Conservation (phyloP, 2,113 vertebrate genomes). For the Odontophorus gujanensis region DNA sequence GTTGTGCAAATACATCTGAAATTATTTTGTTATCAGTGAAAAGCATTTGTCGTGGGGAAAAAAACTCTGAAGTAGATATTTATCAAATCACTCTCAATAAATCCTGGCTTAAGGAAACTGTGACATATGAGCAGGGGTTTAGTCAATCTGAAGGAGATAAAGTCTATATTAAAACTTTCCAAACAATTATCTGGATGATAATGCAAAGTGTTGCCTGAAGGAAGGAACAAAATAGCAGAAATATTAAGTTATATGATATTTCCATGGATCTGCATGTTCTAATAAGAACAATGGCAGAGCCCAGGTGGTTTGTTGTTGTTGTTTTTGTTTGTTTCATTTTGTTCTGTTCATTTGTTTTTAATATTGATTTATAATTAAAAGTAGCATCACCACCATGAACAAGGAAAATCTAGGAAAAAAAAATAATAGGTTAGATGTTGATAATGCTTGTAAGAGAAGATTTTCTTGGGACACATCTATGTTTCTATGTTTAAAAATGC, state of each 20-base stretch:
- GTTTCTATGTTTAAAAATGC: background rate
- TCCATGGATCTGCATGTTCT: slow-evolving; percentile 3
- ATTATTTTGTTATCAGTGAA: slow-evolving; percentile 32
- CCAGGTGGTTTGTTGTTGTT: no score
- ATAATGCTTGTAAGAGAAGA: background rate
- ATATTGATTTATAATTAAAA: background rate
- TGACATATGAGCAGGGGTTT: slow-evolving; percentile 33
- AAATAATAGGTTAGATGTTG: background rate
- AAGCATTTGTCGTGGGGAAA: slow-evolving; percentile 29
- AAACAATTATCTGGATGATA: slow-evolving; percentile 58
- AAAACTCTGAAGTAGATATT: slow-evolving; percentile 8
- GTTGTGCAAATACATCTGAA: slow-evolving; percentile 56
- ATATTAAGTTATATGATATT: slow-evolving; percentile 29
- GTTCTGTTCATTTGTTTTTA: background rate
- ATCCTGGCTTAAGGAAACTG: slow-evolving; percentile 47
- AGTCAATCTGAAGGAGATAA: slow-evolving; percentile 52
- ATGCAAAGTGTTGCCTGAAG: slow-evolving; percentile 40
- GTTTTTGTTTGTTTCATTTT: background rate
- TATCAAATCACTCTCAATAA: slow-evolving; percentile 61
- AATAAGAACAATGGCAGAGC: background rate
- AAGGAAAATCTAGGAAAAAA: background rate
- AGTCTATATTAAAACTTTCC: slow-evolving; percentile 60
- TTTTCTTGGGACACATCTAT: rapidly evolving
- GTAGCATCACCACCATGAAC: background rate
- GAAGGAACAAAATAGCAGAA: slow-evolving; percentile 7